These are phyloP conservation scores for Tinamus guttatus DNA, from an alignment of 2,113 vertebrate genomes.

Conservation along the genomic window DNA sequence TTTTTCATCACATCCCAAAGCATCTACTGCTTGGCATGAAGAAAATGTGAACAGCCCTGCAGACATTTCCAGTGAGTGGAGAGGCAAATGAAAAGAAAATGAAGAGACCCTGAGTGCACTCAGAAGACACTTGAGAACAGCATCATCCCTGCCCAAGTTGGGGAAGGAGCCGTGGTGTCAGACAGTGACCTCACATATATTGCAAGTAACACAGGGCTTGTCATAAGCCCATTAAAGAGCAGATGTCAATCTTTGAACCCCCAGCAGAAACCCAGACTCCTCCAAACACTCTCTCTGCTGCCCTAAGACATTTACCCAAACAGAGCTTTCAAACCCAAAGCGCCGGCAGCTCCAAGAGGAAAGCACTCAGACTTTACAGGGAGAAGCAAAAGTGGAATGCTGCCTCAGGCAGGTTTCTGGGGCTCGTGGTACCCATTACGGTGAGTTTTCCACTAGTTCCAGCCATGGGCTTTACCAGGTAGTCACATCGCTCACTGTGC, in stretches of 20 bases:
- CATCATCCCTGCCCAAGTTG: not conserved
- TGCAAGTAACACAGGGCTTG: not conserved
- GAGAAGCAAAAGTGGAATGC: not conserved
- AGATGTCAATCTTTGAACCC: not conserved
- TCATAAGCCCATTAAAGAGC: not conserved
- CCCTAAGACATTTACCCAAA: not conserved
- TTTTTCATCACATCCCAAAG: not conserved
- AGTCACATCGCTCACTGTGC: not conserved
- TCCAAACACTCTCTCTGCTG: not conserved
- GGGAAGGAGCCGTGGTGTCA: not conserved
- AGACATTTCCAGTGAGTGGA: not conserved
- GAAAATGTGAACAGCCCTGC: not conserved
- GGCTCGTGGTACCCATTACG: too few relatives aligned
- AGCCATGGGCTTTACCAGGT: not conserved
- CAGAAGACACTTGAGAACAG: not conserved
- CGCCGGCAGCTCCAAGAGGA: not conserved
- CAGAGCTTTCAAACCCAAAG: not conserved
- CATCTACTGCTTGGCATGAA: not conserved
- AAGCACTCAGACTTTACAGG: not conserved
- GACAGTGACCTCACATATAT: not conserved
- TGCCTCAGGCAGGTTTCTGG: not conserved
- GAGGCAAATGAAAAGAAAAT: not conserved
- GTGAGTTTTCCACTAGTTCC: not conserved
- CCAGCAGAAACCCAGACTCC: not conserved
- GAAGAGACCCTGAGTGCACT: not conserved